Base-by-base conservation (phyloP, 1,140 invertebrate species). In the Solen grandis region DNA sequence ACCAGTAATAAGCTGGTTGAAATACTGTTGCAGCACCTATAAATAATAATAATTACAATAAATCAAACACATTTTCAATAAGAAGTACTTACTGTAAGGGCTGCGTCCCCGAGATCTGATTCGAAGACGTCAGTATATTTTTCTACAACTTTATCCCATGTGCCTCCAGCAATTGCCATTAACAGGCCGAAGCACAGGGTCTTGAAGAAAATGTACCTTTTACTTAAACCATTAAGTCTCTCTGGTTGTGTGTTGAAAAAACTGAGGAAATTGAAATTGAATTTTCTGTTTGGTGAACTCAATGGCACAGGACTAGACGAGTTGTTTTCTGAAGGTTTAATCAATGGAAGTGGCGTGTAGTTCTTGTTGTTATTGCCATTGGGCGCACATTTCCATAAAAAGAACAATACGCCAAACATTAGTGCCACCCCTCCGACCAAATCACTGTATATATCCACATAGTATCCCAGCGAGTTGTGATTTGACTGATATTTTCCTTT, bases 381-480 rank as follows among this genome's bases (percentile, higher is more conserved):
- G 31, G 79, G 75, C 54, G 85, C 82, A n/a, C 62, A 33, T 74
- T 87, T 88, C 57, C 72, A 88, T 31, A 88, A 78, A 79, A 84
- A 85, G 65, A 88, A 87, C 19, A 88, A 68, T 29, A 85, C 81
- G 14, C 87, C 87, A 57, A 87, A 83, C 62, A 72, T 85, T 5
- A 90, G 70, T 41, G 83, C 86, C 1, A 86, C 70, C 22, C 88
- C 89, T n/a, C 87, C 87, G 10, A 87, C 46, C 13, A 83, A 81
- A 78, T 91, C 90, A 70, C 85, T 86, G 27, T 84, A 69, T 27
- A 86, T 85, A 74, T 91, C 90, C 1, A 91, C 85, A 38, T 83
- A 86, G 68, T 89, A 91, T n/a, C 90, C 90, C 3, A 82, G 29
- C 16, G 86, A 85, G 14, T 63, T 75, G 46, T 87, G 81, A 52